Evolutionary conservation across 2,888 invertebrate genomes (phyloP).

Genomic region (Ochropacha duplaris): DNA sequence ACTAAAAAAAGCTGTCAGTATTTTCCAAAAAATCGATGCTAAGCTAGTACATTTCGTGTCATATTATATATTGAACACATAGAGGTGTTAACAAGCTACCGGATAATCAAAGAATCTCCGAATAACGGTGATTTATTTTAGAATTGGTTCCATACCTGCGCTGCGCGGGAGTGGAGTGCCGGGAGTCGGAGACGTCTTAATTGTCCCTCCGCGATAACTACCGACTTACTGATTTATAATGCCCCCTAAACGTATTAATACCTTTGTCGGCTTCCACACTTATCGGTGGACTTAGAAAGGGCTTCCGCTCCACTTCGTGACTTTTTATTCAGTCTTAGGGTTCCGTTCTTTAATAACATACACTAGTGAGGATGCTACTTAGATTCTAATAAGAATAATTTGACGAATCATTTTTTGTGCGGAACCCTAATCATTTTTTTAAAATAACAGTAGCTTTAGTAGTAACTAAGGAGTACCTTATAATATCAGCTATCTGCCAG

Average conservation of each 20-base stretch:
- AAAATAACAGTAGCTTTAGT: too few relatives aligned
- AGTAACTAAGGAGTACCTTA: too few relatives aligned
- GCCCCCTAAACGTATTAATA: conserved; percentile 64
- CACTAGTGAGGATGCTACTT: conserved; percentile 12
- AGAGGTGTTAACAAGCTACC: conserved; percentile 4
- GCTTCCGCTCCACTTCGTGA: conserved; percentile 63
- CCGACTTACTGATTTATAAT: conserved; percentile 73
- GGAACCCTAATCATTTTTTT: too few relatives aligned
- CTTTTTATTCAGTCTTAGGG: conserved; percentile 28
- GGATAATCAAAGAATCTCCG: neutral
- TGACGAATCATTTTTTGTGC: too few relatives aligned
- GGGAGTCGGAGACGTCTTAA: conserved; percentile 64
- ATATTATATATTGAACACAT: too few relatives aligned
- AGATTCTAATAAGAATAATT: conserved; percentile 5
- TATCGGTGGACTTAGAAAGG: conserved; percentile 59
- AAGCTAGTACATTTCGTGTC: neutral
- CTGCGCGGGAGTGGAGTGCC: too few relatives aligned
- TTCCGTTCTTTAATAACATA: conserved; percentile 4
- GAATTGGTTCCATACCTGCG: conserved; percentile 1
- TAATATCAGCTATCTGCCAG: too few relatives aligned
- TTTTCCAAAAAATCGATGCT: too few relatives aligned
- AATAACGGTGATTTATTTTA: neutral
- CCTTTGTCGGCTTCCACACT: conserved; percentile 75
- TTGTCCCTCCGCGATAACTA: conserved; percentile 70
- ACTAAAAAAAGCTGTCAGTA: too few relatives aligned